Base-by-base conservation (phyloP, 2,888 invertebrate species). In the Morpho helenor region DNA sequence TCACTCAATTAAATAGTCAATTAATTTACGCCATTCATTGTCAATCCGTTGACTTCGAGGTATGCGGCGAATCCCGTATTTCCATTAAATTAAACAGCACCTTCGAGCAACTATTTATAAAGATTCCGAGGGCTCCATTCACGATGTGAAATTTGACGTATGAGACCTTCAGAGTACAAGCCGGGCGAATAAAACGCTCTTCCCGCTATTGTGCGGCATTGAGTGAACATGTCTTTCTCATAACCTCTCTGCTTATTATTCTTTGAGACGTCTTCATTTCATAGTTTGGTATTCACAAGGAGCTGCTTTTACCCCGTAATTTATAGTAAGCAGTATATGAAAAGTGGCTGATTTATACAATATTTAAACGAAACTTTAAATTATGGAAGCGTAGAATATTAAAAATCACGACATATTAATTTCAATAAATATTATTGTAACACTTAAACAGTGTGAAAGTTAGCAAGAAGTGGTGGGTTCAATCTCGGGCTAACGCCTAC, bases 81-180 rank as follows among this genome's bases (percentile, higher is more conserved):
- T 90, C 87, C 89, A 80, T 87, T 74, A 84, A 89, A 90, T 90
- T 90, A 89, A 87, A 76, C 89, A 79, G 70, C 80, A 74, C 81
- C 82, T 82, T 84, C 73, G 70, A 76, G 75, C 74, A 88, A 90
- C 88, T 89, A 89, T 89, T 90, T 88, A 84, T 86, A 88, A 89
- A 89, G 89, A 90, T 88, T 89, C 81, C 80, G 72, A 71, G 67
- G 66, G 68, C 75, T 82, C 82, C 72, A 87, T 89, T 90, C 87
- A 89, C 76, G 77, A 82, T 82, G 87, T 87, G 87, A 87, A 90
- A 90, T 90, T 89, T 87, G 88, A 90, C 88, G 89, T 90, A 86
- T 84, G 84, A 82, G 81, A 77, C 81, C 80, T 81, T 74, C 74
- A 64, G 64, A 68, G 64, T 72, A 7, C 23, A 49, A 44, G 49